A percentile compares a stretch with the other conserved stretches of the same genome.
Conservation (phyloP, 2,797 vertebrate species). For the Sarcophilus harrisii region DNA sequence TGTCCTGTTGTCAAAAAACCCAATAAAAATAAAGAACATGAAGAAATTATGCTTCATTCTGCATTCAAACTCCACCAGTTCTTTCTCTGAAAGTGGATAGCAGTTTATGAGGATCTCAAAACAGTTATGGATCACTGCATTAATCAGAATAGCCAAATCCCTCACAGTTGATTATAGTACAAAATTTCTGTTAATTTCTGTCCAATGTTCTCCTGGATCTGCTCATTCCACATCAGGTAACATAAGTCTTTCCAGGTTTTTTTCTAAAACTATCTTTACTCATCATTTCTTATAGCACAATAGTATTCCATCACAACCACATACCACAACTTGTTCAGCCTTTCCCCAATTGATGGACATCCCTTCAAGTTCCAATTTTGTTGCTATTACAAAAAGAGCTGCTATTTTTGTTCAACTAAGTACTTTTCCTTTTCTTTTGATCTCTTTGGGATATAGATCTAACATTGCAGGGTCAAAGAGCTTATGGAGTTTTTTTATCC, state of each 20-base stretch:
- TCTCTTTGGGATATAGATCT: not conserved
- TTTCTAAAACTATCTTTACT: not conserved
- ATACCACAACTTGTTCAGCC: not conserved
- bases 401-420: not conserved
- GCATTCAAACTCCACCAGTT: not conserved
- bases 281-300: not conserved
- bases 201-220: not conserved
- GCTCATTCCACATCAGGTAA: not conserved
- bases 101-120: not conserved
- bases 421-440: not conserved
- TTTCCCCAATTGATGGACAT: not conserved
- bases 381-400: not conserved
- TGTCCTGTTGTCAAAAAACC: not conserved
- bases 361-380: not conserved
- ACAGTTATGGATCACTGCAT: not conserved
- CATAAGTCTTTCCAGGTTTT: not conserved
- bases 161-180: not conserved
- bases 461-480: not conserved
- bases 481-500: not conserved
- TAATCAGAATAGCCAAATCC: not conserved
- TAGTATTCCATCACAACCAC: not conserved
- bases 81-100: not conserved
- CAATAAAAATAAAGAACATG: not conserved
- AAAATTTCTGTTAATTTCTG: not conserved
- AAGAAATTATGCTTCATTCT: not conserved